Evolutionary conservation across 2,797 vertebrate genomes (phyloP).

Genomic region (Pelochelys cantorii): DNA sequence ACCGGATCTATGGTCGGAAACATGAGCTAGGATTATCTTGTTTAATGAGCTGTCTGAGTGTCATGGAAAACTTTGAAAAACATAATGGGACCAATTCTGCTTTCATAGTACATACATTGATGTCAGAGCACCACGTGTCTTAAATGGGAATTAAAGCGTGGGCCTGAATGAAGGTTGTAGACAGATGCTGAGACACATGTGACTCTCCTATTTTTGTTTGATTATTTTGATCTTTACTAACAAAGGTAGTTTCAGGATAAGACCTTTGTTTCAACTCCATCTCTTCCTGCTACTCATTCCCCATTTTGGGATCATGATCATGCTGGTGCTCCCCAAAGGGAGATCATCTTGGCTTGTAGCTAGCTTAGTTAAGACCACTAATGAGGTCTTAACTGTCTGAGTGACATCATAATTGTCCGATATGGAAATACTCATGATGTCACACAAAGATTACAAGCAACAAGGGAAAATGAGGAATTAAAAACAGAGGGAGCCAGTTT

Average conservation of each 20-base stretch:
- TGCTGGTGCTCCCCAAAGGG: not conserved
- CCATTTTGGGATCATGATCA: not conserved
- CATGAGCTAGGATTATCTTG: constrained; percentile 35
- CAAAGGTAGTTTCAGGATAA: not conserved
- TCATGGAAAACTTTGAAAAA: not conserved
- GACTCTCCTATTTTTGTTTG: not conserved
- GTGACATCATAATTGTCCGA: not conserved
- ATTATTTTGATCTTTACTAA: not conserved
- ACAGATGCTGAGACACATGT: not conserved
- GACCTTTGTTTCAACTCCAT: not conserved
- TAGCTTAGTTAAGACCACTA: not conserved
- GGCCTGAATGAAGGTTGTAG: not conserved
- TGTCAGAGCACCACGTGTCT: not conserved
- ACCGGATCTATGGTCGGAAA: constrained; percentile 35
- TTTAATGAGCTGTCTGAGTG: constrained; percentile 30
- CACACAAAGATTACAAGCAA: not conserved
- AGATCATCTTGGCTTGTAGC: not conserved
- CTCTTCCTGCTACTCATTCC: not conserved
- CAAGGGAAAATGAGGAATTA: not conserved
- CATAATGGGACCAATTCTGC: not conserved
- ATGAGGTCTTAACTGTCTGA: not conserved
- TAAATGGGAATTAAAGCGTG: not conserved
- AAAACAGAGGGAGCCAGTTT: not conserved
- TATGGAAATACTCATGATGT: not conserved
- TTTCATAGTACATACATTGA: not conserved